These are phyloP conservation scores for Drosophila prosaltans DNA, from an alignment of 1,140 invertebrate genomes.

Conservation along the genomic window DNA sequence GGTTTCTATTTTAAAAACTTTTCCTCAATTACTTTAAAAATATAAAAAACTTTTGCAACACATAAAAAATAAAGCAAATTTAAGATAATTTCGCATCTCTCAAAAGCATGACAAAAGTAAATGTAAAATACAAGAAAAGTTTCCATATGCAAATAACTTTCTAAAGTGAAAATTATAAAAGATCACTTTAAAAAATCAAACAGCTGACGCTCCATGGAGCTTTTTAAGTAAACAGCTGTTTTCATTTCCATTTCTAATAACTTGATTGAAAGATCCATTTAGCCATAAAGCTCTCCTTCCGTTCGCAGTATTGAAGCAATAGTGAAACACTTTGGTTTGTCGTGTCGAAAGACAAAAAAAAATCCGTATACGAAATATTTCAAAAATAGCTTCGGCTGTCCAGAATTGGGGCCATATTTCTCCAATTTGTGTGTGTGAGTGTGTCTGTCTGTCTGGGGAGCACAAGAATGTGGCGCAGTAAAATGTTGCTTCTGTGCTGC, in stretches of 20 bases:
- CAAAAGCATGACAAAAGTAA: no score
- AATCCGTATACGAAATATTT: conserved; percentile 24
- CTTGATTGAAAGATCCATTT: not conserved
- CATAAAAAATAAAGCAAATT: no score
- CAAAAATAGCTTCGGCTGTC: conserved; percentile 37
- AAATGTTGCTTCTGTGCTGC: conserved; percentile 44
- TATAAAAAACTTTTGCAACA: no score
- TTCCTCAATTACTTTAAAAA: no score
- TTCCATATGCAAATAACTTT: no score
- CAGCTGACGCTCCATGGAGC: not conserved
- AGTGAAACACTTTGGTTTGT: conserved; percentile 3
- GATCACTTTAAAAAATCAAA: not conserved
- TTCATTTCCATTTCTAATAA: not conserved
- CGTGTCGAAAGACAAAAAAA: conserved; percentile 19
- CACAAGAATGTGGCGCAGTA: conserved; percentile 57
- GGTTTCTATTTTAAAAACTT: no score
- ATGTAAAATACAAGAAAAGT: no score
- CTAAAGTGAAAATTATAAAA: no score
- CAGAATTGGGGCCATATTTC: conserved; percentile 21
- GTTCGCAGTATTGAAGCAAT: conserved; percentile 5
- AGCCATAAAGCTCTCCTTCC: conserved; percentile 1
- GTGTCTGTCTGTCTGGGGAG: conserved; percentile 11
- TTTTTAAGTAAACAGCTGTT: not conserved
- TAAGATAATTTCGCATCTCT: no score
- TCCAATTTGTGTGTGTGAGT: conserved; percentile 25